These are phyloP conservation scores for Pseudachorutes palmiensis DNA, from an alignment of 1,140 invertebrate species.

Conservation along the genomic window DNA sequence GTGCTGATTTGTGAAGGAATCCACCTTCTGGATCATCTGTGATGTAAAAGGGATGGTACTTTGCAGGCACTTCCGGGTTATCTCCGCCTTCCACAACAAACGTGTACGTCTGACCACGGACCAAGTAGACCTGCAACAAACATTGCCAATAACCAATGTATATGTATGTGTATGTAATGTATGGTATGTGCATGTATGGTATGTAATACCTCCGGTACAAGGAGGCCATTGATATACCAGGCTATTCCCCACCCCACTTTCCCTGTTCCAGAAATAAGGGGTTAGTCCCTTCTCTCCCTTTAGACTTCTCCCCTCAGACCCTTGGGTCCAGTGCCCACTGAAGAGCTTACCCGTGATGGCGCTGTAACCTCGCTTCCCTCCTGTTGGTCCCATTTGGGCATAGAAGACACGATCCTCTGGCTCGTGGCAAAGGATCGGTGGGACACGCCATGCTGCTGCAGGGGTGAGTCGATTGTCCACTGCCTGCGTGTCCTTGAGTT, in stretches of 20 bases:
- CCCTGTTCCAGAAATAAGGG: conserved; percentile 47
- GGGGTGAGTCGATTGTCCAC: neutral
- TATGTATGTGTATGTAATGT: no score
- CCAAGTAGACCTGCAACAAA: conserved; percentile 12
- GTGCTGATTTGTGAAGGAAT: conserved; percentile 65
- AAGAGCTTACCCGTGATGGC: conserved; percentile 31
- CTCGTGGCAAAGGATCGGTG: conserved; percentile 76
- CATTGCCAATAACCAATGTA: neutral
- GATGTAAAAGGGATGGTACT: conserved; percentile 91
- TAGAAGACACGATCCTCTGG: conserved; percentile 83
- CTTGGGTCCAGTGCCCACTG: neutral
- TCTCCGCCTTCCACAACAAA: conserved; percentile 82
- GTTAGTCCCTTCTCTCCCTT: no score
- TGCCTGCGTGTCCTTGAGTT: neutral
- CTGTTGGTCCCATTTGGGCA: conserved; percentile 82
- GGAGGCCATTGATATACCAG: conserved; percentile 90
- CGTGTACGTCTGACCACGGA: conserved; percentile 44
- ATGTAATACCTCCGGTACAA: conserved; percentile 64
- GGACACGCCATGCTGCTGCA: conserved; percentile 61
- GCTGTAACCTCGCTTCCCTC: conserved; percentile 50
- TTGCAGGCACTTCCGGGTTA: conserved; percentile 64
- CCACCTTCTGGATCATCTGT: conserved; percentile 86
- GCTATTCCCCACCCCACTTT: conserved; percentile 87
- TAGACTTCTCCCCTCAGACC: neutral
- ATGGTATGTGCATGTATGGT: neutral